Conservation (phyloP, 2,113 vertebrate species). For the Dendropsophus ebraccatus region DNA sequence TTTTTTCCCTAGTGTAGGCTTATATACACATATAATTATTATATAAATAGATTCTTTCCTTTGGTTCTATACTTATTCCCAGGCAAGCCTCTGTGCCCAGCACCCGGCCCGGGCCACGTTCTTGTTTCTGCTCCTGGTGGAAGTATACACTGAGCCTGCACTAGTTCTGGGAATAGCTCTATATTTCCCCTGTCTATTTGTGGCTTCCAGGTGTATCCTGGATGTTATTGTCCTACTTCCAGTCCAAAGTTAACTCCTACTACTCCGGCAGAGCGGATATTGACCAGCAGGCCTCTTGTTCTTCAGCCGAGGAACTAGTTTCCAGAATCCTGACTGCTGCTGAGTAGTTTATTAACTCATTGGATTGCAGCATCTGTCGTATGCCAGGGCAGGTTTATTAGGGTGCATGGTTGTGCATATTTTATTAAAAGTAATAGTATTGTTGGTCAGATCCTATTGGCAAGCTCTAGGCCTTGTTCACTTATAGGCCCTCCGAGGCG, state of each 20-base stretch:
- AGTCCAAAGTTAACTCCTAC: constrained; percentile 37
- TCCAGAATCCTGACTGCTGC: too few species aligned
- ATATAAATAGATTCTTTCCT: too few species aligned
- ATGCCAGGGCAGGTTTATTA: too few species aligned
- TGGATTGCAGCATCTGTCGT: too few species aligned
- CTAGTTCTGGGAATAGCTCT: constrained; percentile 49
- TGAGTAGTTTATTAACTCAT: too few species aligned
- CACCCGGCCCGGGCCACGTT: background rate
- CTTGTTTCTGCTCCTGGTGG: constrained; percentile 5
- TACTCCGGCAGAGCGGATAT: constrained; percentile 3
- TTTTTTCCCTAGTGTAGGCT: too few species aligned
- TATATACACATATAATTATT: too few species aligned
- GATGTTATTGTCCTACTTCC: constrained; percentile 52
- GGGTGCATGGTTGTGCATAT: too few species aligned
- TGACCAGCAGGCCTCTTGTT: constrained; percentile 3
- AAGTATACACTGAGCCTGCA: background rate
- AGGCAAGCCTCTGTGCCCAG: background rate
- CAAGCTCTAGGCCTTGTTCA: background rate
- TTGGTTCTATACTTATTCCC: background rate
- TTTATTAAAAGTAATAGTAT: background rate
- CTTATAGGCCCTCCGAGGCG: background rate
- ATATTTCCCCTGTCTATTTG: constrained; percentile 54
- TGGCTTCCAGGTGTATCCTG: constrained; percentile 59
- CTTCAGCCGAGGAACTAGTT: background rate
- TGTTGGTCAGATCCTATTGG: background rate